A percentile compares a stretch with the other conserved stretches of the same genome.
These are phyloP conservation scores for Euproctis similis DNA, from an alignment of 2,888 invertebrate species.

Conservation along the genomic window DNA sequence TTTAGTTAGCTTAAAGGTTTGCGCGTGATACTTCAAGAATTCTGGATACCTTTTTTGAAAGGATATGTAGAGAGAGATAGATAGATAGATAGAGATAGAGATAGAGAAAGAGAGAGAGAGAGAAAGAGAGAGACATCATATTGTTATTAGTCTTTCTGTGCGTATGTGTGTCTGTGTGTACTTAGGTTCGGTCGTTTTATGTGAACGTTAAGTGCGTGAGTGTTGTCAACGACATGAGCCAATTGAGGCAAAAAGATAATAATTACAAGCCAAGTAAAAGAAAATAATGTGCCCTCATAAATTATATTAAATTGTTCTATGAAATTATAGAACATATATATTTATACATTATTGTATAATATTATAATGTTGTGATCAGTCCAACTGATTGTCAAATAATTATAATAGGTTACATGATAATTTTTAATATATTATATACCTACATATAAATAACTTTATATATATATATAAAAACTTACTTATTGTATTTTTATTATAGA, in stretches of 20 bases:
- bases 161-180: slow-evolving; percentile 21
- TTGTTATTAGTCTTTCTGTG: no score
- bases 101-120: no score
- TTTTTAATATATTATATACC: slow-evolving; percentile 30
- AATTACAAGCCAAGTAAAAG: slow-evolving; percentile 24
- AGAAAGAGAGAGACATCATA: no score
- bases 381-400: slow-evolving; percentile 38
- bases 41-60: slow-evolving; percentile 41
- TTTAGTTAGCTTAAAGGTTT: slow-evolving; percentile 24
- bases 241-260: slow-evolving; percentile 29
- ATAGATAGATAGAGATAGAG: no score
- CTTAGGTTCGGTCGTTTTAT: background rate
- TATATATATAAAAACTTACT: no score
- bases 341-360: no score
- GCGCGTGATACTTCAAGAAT: slow-evolving; percentile 31
- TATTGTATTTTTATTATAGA: slow-evolving; percentile 34
- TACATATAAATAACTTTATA: no score
- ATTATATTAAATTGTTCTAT: slow-evolving; percentile 26
- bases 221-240: slow-evolving; percentile 19
- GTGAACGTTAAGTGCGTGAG: slow-evolving; percentile 18
- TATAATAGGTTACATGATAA: slow-evolving; percentile 34
- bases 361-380: slow-evolving; percentile 37
- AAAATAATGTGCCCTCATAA: slow-evolving; percentile 43
- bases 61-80: slow-evolving; percentile 22
- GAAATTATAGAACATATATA: slow-evolving; percentile 19